phyloP scores from a whole-genome alignment of 1,140 invertebrate genomes.

The Hyles vespertilio region DNA sequence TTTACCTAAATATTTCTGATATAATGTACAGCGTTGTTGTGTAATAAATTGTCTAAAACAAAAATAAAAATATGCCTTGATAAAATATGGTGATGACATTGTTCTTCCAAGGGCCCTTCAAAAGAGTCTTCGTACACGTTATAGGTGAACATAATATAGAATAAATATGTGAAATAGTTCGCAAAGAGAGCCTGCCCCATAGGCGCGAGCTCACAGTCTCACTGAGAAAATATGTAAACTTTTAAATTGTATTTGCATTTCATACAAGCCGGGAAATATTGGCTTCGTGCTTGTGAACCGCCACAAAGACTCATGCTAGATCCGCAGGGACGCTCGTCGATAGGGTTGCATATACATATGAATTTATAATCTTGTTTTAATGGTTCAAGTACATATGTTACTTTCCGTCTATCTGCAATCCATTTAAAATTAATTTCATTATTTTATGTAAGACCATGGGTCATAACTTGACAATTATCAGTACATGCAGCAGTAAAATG shows the following conservation, averaged over 20 bases:
- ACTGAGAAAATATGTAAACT: constrained; percentile 68
- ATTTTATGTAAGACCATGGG: no score
- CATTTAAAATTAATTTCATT: no score
- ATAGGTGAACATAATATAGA: neutral
- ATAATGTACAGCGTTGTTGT: no score
- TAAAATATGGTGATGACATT: no score
- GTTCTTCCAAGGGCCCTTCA: no score
- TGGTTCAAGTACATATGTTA: no score
- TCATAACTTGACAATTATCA: no score
- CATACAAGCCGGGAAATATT: constrained; percentile 65
- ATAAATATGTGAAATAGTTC: constrained; percentile 4
- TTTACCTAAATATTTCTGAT: no score
- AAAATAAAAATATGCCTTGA: no score
- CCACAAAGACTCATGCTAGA: constrained; percentile 36
- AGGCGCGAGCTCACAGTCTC: constrained; percentile 54
- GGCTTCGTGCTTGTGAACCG: constrained; percentile 38
- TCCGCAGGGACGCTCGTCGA: constrained; percentile 18
- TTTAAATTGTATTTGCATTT: constrained; percentile 74
- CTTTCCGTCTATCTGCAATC: no score
- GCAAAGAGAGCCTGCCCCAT: constrained; percentile 20
- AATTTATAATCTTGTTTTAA: neutral
- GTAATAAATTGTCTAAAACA: no score
- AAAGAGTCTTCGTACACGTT: neutral
- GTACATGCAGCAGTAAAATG: no score
- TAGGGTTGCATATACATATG: constrained; percentile 13